These are phyloP conservation scores for Epinotia brunnichana DNA, from an alignment of 2,888 invertebrate genomes.

Conservation along the genomic window DNA sequence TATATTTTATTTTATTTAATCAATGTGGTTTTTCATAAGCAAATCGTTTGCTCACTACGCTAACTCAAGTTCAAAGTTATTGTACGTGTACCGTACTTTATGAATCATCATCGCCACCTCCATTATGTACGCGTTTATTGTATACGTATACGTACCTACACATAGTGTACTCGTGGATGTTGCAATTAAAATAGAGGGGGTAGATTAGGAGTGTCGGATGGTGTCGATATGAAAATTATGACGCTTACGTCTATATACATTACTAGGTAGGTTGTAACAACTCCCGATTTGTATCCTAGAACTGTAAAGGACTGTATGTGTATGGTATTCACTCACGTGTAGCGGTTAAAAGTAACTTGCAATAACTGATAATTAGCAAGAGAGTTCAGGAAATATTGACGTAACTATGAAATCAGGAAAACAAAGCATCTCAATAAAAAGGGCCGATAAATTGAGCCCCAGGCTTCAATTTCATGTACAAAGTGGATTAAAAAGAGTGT, in stretches of 20 bases:
- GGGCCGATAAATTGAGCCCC: not conserved
- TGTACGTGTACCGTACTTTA: slow-evolving; percentile 53
- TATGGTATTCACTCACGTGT: too few species aligned
- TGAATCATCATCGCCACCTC: slow-evolving; percentile 66
- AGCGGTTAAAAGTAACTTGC: too few species aligned
- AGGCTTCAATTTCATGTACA: not conserved
- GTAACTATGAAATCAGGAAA: not conserved
- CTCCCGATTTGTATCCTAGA: not conserved
- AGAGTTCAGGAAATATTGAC: too few species aligned
- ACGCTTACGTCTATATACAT: slow-evolving; percentile 54
- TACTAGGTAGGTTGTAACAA: not conserved
- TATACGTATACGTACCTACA: not conserved
- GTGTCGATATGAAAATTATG: slow-evolving; percentile 65
- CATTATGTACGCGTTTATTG: slow-evolving; percentile 45
- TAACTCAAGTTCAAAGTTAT: slow-evolving; percentile 43
- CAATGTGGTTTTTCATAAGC: not conserved
- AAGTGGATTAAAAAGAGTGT: not conserved
- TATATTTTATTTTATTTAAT: not conserved
- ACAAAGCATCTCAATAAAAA: not conserved
- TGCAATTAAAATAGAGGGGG: slow-evolving; percentile 56
- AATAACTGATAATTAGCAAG: too few species aligned
- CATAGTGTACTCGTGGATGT: slow-evolving; percentile 49
- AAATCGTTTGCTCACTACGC: not conserved
- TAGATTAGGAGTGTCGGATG: slow-evolving; percentile 44
- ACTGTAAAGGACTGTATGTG: too few species aligned